A percentile compares a stretch with the other conserved stretches of the same genome.
phyloP scores from a whole-genome alignment of 2,797 vertebrate species.

The Lagocephalus sceleratus region DNA sequence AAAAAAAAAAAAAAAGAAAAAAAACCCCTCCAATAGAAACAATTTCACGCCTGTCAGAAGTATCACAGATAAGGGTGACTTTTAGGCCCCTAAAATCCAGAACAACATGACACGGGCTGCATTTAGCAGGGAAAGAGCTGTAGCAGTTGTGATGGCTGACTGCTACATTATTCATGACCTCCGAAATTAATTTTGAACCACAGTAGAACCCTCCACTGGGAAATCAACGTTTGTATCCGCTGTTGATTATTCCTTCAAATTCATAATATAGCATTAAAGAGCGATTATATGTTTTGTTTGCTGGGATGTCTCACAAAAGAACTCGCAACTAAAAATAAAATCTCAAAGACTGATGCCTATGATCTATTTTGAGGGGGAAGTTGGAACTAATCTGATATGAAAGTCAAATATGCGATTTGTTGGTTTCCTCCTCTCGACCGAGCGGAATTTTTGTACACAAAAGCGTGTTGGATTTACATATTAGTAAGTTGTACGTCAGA shows the following conservation, averaged over 20 bases:
- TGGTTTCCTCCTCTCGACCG: no score
- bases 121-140: conserved; percentile 41
- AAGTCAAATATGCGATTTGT: background rate
- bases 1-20: no score
- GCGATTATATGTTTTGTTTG: conserved; percentile 42
- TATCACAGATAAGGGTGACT: conserved; percentile 58
- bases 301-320: background rate
- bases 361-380: background rate
- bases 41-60: conserved; percentile 68
- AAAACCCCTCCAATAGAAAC: conserved; percentile 57
- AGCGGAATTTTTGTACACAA: no score
- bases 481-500: conserved; percentile 33
- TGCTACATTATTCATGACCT: conserved; percentile 72
- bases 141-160: conserved; percentile 59
- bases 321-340: background rate
- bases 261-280: conserved; percentile 49
- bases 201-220: conserved; percentile 61
- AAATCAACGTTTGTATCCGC: conserved; percentile 71
- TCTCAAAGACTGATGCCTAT: background rate
- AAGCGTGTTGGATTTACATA: conserved; percentile 21
- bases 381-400: background rate
- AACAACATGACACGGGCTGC: conserved; percentile 52
- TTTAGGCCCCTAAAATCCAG: conserved; percentile 52
- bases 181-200: conserved; percentile 70
- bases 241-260: conserved; percentile 62